Evolutionary conservation across 1,140 invertebrate genomes (phyloP).

Genomic region (Drosophila chauvacae): DNA sequence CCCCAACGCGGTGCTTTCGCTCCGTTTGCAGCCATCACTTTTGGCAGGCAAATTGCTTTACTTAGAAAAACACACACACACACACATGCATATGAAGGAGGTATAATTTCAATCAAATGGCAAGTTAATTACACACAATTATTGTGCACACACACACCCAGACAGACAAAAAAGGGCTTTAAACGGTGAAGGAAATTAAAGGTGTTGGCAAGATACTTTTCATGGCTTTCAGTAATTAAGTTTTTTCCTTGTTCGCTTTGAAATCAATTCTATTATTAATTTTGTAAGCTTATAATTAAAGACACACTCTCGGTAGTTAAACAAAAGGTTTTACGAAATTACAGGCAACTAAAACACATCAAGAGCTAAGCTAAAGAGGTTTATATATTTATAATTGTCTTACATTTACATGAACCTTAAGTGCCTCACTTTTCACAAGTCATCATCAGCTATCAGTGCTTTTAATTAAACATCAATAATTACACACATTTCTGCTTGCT

Average conservation of each 20-base stretch:
- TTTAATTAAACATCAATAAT: slow-evolving; percentile 40
- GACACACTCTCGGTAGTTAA: neutral
- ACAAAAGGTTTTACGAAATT: neutral
- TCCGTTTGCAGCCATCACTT: slow-evolving; percentile 8
- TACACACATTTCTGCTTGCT: slow-evolving; percentile 3
- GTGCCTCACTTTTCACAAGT: slow-evolving; percentile 2
- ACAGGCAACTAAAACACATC: neutral
- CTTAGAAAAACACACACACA: slow-evolving; percentile 35
- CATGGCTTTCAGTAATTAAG: slow-evolving; percentile 14
- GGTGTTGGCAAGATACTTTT: slow-evolving; percentile 7
- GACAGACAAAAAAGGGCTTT: slow-evolving; percentile 23
- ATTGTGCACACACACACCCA: slow-evolving; percentile 42
- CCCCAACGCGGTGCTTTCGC: neutral
- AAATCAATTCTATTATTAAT: slow-evolving; percentile 6
- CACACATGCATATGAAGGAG: slow-evolving; percentile 10
- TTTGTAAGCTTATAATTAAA: slow-evolving; percentile 15
- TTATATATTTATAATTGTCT: neutral
- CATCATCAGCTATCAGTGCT: slow-evolving; percentile 23
- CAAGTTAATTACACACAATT: slow-evolving; percentile 80
- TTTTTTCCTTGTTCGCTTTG: neutral
- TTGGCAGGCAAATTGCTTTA: slow-evolving; percentile 75
- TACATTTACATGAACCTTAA: slow-evolving; percentile 4
- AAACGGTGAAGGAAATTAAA: slow-evolving; percentile 7
- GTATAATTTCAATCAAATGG: slow-evolving; percentile 82
- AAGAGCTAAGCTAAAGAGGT: neutral